Conservation (phyloP, 1,140 invertebrate species). For the Ips nitidus region DNA sequence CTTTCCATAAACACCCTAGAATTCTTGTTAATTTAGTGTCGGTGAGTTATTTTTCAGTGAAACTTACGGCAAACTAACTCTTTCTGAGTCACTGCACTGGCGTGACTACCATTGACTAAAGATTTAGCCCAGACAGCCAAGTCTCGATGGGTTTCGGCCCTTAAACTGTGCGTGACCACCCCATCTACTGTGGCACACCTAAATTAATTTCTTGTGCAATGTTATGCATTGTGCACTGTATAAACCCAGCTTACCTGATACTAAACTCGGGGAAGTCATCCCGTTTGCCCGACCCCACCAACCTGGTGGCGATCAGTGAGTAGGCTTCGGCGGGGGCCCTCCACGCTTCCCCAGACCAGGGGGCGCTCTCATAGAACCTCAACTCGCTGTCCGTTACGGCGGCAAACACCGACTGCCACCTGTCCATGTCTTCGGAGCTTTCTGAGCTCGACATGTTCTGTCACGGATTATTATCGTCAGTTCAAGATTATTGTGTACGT, state of each 20-base stretch:
- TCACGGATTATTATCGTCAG: conserved; percentile 52
- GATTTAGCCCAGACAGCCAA: conserved; percentile 89
- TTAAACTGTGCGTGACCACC: conserved; percentile 82
- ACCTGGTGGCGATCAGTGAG: conserved; percentile 82
- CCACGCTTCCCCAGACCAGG: conserved; percentile 96
- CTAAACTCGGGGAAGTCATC: conserved; percentile 81
- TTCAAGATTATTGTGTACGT: background rate
- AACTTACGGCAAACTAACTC: conserved; percentile 69
- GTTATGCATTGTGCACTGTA: too few relatives aligned
- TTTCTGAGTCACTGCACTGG: conserved; percentile 58
- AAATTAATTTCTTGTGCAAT: background rate
- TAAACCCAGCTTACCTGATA: conserved; percentile 58
- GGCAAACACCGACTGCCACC: conserved; percentile 83
- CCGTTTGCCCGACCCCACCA: conserved; percentile 62
- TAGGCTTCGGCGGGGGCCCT: conserved; percentile 85
- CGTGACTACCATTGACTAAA: conserved; percentile 90
- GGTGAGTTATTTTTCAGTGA: background rate
- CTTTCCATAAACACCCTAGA: conserved; percentile 78
- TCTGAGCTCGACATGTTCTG: conserved; percentile 76
- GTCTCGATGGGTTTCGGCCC: conserved; percentile 92
- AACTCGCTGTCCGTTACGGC: conserved; percentile 91
- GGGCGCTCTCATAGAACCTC: conserved; percentile 93
- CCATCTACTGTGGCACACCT: conserved; percentile 85
- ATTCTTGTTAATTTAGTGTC: background rate
- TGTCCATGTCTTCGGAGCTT: conserved; percentile 74